Evolutionary conservation across 2,113 vertebrate species (phyloP).

Genomic region (Onychorhynchus coronatus): DNA sequence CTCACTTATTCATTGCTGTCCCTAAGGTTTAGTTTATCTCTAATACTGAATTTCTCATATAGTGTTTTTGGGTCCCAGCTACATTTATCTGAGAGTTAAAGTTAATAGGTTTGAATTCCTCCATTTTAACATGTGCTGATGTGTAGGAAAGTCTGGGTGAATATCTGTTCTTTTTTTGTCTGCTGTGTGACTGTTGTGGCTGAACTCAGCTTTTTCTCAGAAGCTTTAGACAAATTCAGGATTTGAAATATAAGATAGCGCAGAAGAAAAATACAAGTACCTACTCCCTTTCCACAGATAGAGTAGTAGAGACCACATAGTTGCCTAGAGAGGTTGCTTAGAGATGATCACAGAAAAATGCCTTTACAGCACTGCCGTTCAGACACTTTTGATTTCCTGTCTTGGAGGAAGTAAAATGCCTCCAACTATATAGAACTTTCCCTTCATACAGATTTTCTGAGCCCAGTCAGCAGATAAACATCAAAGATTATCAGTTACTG

Average conservation of each 20-base stretch:
- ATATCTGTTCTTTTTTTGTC: background rate
- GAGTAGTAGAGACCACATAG: background rate
- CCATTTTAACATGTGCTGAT: background rate
- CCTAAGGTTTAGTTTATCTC: background rate
- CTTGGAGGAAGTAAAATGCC: background rate
- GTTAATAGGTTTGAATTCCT: background rate
- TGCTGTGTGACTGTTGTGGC: background rate
- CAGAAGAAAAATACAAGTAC: background rate
- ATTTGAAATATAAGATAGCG: background rate
- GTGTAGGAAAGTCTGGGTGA: background rate
- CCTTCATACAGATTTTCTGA: background rate
- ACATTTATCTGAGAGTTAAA: background rate
- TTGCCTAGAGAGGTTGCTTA: background rate
- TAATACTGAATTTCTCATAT: background rate
- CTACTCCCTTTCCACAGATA: background rate
- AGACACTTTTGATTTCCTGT: background rate
- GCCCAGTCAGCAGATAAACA: background rate
- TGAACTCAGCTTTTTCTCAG: background rate
- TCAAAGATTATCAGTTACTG: background rate
- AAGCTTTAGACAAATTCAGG: background rate
- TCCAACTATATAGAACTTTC: background rate
- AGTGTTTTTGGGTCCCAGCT: background rate
- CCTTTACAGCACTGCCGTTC: background rate
- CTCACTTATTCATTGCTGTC: background rate
- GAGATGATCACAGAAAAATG: background rate